Evolutionary conservation across 2,888 invertebrate species (phyloP), one percentile per base, ranked within the genome.

Genomic region (Scotopteryx bipunctaria): DNA sequence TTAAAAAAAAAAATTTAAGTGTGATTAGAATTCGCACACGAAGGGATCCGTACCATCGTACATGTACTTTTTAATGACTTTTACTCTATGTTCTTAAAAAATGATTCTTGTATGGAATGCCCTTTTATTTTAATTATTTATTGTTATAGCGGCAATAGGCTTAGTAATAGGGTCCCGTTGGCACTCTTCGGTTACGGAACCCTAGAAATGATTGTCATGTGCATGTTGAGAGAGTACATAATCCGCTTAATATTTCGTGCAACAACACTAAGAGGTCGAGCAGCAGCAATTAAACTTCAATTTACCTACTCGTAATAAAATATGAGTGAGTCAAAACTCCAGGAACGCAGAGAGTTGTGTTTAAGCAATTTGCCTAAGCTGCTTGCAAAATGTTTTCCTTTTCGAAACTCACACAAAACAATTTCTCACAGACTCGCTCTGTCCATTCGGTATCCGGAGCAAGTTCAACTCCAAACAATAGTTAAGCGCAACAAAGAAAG

Each of bases 381-480:
- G 73, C 76, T 78, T 63, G 76, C 78, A 79, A 85, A 87, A 86
- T 84, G 82, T 87, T 88, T 86, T 88, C 86, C 86, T 85, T 85
- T 81, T 72, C 73, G 69, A 70, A 86, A 87, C 85, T 87, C 75
- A 82, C 79, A 85, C 86, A 85, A 83, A 87, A 88, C 86, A 83
- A 85, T 86, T 83, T 81, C 81, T 81, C 79, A 71, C 77, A 71
- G 77, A 82, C 76, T 78, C 73, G 76, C 73, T 76, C 79, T 82
- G 86, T 81, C 83, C 83, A 84, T 84, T 85, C 76, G 77, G 76
- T 70, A 79, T 82, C 81, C 81, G 77, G 74, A 72, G 71, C 71
- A 83, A 88, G 82, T 85, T 88, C 71, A 73, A 78, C 79, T 78
- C 73, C 80, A 83, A 88, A 87, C 86, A 87, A 86, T 86, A 81